phyloP scores from a whole-genome alignment of 2,797 vertebrate species.

The Scomberomorus guttatus region DNA sequence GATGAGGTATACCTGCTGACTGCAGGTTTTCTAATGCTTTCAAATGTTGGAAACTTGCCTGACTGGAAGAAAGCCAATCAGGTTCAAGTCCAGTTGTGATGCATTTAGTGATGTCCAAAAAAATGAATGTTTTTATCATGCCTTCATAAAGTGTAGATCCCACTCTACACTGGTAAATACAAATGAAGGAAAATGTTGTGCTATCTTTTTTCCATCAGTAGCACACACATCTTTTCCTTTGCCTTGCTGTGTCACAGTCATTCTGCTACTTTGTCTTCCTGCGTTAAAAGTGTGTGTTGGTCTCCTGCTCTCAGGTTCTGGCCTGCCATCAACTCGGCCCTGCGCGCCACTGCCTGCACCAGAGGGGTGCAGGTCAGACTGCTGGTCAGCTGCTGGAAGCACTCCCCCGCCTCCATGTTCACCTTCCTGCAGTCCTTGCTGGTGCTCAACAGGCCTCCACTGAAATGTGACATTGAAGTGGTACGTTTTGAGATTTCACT shows the following conservation, averaged over 20 bases:
- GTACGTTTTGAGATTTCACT: constrained; percentile 60
- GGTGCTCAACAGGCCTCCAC: constrained; percentile 75
- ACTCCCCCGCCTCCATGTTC: constrained; percentile 84
- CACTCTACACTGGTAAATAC: too few species aligned
- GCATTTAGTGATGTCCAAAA: not conserved
- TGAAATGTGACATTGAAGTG: constrained; percentile 80
- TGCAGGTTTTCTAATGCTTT: not conserved
- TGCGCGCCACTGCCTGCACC: constrained; percentile 82
- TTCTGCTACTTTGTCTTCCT: not conserved
- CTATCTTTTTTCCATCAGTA: too few species aligned
- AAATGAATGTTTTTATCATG: too few species aligned
- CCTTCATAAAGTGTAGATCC: not conserved
- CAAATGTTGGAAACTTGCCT: not conserved
- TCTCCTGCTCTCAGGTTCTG: constrained; percentile 80
- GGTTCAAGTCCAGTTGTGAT: not conserved
- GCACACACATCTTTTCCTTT: not conserved
- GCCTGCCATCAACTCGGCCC: constrained; percentile 82
- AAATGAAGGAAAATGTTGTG: not conserved
- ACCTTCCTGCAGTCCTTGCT: constrained; percentile 86
- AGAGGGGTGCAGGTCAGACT: constrained; percentile 78
- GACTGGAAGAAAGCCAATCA: not conserved
- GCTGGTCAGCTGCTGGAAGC: constrained; percentile 87
- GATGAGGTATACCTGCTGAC: not conserved
- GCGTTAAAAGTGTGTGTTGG: not conserved
- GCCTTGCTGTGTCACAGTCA: not conserved